Base-by-base conservation (phyloP, 2,797 vertebrate species). In the Hyperoplus lanceolatus region DNA sequence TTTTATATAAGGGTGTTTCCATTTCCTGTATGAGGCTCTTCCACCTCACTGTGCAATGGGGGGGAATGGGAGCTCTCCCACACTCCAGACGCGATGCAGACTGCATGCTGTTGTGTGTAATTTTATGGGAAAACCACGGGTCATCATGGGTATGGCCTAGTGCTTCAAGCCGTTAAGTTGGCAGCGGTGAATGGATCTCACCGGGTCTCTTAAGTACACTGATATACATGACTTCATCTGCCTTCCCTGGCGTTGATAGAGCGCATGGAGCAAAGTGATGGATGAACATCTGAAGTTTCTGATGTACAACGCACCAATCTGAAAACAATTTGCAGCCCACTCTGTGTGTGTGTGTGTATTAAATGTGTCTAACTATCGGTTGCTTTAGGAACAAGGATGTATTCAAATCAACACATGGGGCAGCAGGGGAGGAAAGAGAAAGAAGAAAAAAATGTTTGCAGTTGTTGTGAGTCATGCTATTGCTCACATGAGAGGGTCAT, bases 1-100 rank as follows among this genome's bases (percentile, higher is more conserved):
- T 21, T 92, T 87, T 36, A 4, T 16, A 92, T 74, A 46, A 60
- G 79, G 80, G 82, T 76, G 80, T 87, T 89, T 92, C 83, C 83
- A 79, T 72, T 89, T 91, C 90, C 84, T 75, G 46, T 51, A 64
- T n/a, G 53, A 71, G 59, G 48, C 57, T 74, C 69, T 53, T 77
- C 73, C 36, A 15, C 12, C n/a, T 71, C 68, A 51, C 66, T 12
- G 66, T 57, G 10, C 65, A 66, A 56, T 79, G 72, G 67, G 64
- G 85, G 85, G 81, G 29, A 43, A 76, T 46, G 8, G 63, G 75
- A 87, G 77, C 43, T 71, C 81, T 81, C 77, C 80, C 71, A 73
- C 57, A 70, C 70, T 67, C 67, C 78, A 84, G 59, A 81, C 70
- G 80, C 15, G 81, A 67, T 65, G 57, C 75, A 68, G 77, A 38